Percentiles rank a stretch among this genome's conserved stretches.
Evolutionary conservation across 2,113 vertebrate genomes (phyloP).

Genomic region (Capra hircus): DNA sequence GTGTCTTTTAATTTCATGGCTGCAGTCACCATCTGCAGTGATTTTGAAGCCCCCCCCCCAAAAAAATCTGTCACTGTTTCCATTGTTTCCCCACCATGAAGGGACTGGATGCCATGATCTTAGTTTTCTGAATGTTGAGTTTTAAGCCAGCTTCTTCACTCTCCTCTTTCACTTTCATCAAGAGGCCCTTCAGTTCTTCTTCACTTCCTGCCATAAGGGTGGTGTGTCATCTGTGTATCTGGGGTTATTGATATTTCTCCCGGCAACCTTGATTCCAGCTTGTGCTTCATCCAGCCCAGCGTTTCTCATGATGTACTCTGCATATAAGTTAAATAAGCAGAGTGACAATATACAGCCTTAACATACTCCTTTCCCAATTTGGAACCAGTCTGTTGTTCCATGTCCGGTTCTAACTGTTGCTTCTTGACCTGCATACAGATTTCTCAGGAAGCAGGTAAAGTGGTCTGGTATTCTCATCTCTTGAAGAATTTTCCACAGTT

Average conservation of each 20-base stretch:
- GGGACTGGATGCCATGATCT: not conserved
- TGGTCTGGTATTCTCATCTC: not conserved
- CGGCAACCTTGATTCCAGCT: fast-evolving
- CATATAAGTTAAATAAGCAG: not conserved
- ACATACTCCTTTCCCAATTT: not conserved
- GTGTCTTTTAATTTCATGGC: not conserved
- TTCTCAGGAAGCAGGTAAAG: not conserved
- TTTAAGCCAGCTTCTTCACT: not conserved
- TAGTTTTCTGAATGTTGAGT: not conserved
- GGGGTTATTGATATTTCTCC: not conserved
- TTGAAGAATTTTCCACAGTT: not conserved
- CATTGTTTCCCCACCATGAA: not conserved
- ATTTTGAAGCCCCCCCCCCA: not conserved
- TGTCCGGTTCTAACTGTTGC: not conserved
- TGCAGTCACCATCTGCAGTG: not conserved
- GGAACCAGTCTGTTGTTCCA: not conserved
- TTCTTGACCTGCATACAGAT: not conserved
- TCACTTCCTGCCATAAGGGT: not conserved
- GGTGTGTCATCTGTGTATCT: not conserved
- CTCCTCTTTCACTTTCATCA: not conserved
- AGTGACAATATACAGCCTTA: not conserved
- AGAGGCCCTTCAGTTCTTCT: not conserved
- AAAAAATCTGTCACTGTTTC: not conserved
- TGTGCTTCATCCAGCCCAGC: not conserved
- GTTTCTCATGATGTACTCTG: not conserved